phyloP scores from a whole-genome alignment of 2,113 vertebrate genomes.

The Pseudonaja textilis region DNA sequence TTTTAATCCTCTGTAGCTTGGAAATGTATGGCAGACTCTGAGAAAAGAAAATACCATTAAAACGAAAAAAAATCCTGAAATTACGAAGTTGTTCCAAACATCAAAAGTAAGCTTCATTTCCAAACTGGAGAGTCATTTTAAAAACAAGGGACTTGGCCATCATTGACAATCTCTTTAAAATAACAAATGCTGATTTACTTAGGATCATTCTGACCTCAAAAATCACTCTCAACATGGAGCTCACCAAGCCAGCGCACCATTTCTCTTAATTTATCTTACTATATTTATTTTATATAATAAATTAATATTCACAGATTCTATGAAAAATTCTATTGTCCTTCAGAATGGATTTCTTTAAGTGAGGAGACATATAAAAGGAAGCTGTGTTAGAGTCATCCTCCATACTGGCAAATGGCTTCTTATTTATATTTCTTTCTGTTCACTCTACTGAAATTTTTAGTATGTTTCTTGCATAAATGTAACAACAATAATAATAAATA shows the following conservation, averaged over 20 bases:
- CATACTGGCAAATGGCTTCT: not conserved
- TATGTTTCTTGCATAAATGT: not conserved
- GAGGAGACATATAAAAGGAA: not conserved
- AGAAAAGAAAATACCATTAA: not conserved
- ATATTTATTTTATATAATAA: not conserved
- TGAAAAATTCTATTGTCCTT: not conserved
- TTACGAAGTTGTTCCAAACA: not conserved
- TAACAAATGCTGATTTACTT: not conserved
- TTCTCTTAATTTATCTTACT: not conserved
- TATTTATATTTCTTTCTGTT: not conserved
- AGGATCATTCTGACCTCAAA: not conserved
- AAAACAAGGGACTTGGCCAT: not conserved
- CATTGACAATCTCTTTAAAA: not conserved
- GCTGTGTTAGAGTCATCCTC: not conserved
- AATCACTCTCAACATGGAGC: not conserved
- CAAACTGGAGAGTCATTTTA: not conserved
- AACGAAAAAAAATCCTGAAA: not conserved
- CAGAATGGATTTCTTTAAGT: not conserved
- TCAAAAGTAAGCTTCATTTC: not conserved
- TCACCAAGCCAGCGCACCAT: not conserved
- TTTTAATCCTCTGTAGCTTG: not conserved
- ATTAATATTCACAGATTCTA: not conserved
- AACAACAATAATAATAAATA: not conserved
- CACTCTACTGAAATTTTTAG: not conserved
- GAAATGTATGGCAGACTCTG: not conserved